Evolutionary conservation across 2,113 vertebrate genomes (phyloP).

Genomic region (Phyllostomus hastatus): DNA sequence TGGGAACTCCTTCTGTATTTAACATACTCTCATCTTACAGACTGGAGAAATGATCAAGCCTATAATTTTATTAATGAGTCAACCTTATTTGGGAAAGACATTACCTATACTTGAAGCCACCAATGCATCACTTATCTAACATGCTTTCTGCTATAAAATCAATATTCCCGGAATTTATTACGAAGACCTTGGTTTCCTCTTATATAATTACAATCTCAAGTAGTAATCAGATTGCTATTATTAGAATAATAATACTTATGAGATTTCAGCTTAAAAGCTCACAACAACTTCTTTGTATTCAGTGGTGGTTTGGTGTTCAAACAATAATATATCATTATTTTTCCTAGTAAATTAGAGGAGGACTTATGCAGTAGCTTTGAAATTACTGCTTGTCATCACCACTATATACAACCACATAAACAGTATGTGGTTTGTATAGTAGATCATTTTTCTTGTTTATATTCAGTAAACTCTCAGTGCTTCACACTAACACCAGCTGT

Average conservation of each 20-base stretch:
- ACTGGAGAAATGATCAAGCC: not conserved
- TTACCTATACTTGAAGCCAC: not conserved
- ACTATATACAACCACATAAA: constrained; percentile 69
- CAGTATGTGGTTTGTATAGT: constrained; percentile 64
- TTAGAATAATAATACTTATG: constrained; percentile 24
- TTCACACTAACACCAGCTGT: constrained; percentile 70
- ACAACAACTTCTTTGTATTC: constrained; percentile 24
- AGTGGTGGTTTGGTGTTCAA: constrained; percentile 16
- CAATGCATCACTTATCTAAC: not conserved
- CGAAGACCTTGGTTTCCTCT: not conserved
- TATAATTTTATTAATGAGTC: constrained; percentile 30
- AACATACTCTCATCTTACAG: not conserved
- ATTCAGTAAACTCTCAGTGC: constrained; percentile 45
- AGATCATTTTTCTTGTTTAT: constrained; percentile 77
- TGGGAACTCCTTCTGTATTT: not conserved
- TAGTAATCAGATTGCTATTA: constrained; percentile 37
- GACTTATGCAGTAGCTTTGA: constrained; percentile 48
- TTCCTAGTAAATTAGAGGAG: constrained; percentile 56
- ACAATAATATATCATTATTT: constrained; percentile 62
- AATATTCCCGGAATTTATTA: not conserved
- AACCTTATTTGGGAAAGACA: not conserved
- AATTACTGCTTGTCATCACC: constrained; percentile 67
- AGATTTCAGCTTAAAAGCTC: constrained; percentile 43
- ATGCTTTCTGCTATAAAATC: constrained; percentile 35
- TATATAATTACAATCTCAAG: not conserved